Conservation (phyloP, 92 coral and sea anemone species). For the Heliopora coerulea region DNA sequence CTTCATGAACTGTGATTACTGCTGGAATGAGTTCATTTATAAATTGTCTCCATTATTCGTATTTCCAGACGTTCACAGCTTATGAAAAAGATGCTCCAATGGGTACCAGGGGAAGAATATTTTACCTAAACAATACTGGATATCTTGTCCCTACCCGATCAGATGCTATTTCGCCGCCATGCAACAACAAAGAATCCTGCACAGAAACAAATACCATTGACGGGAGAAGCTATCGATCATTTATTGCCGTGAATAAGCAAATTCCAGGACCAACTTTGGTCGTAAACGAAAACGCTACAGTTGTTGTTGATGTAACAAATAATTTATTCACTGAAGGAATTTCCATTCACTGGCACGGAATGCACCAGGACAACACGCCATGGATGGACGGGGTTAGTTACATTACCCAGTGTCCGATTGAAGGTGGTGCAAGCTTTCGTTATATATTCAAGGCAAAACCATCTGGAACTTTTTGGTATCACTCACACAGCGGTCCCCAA, state of each 20-base stretch:
- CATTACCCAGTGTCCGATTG: constrained; percentile 56
- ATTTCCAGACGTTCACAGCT: constrained; percentile 33
- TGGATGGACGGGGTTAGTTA: constrained; percentile 67
- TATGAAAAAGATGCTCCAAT: constrained; percentile 14
- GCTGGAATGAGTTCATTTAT: too few relatives aligned
- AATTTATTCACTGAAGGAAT: constrained; percentile 45
- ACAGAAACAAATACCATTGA: constrained; percentile 50
- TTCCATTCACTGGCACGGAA: constrained; percentile 64
- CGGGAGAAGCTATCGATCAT: constrained; percentile 54
- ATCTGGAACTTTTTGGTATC: constrained; percentile 66
- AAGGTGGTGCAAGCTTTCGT: constrained; percentile 40
- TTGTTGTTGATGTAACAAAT: constrained; percentile 52
- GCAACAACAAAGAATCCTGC: constrained; percentile 28
- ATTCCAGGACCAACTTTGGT: constrained; percentile 69
- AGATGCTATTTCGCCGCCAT: neutral
- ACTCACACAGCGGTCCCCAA: constrained; percentile 52
- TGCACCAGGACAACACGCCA: constrained; percentile 50
- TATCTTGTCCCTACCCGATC: neutral
- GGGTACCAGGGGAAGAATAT: constrained; percentile 24
- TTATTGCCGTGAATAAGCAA: constrained; percentile 49
- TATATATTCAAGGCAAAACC: constrained; percentile 60
- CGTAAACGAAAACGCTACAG: constrained; percentile 64
- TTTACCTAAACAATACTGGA: neutral
- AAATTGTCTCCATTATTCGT: too few relatives aligned
- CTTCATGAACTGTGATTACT: too few relatives aligned